phyloP scores from a whole-genome alignment of 2,888 invertebrate species.

The Tachina fera region DNA sequence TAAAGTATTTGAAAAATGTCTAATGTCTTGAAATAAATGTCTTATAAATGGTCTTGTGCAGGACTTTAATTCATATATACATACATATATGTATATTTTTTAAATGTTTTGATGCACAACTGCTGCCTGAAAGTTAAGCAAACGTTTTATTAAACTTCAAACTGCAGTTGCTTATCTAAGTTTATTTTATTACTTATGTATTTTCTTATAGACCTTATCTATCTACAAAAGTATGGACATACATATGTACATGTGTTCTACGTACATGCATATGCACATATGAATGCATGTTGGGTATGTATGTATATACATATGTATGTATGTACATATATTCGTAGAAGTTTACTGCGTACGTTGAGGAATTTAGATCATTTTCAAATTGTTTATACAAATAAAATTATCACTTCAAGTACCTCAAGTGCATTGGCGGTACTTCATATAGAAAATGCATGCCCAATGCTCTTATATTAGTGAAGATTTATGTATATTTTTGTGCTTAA shows the following conservation, averaged over 20 bases:
- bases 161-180: conserved; percentile 64
- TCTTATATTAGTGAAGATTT: background rate
- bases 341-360: conserved; percentile 30
- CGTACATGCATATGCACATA: background rate
- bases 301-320: conserved; percentile 22
- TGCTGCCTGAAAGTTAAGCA: conserved; percentile 75
- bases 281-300: too few species aligned
- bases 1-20: too few species aligned
- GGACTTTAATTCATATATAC: too few species aligned
- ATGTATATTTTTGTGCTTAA: background rate
- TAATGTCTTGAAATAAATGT: too few species aligned
- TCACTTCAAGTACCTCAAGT: conserved; percentile 21
- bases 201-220: background rate
- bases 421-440: conserved; percentile 3
- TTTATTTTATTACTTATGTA: conserved; percentile 25
- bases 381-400: conserved; percentile 37
- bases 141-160: conserved; percentile 74
- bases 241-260: too few species aligned
- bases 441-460: background rate
- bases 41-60: too few species aligned
- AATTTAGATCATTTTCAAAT: conserved; percentile 64
- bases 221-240: background rate
- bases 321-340: too few species aligned
- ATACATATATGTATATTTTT: too few species aligned
- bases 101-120: background rate